A percentile compares a stretch with the other conserved stretches of the same genome.
Conservation (phyloP, 2,888 invertebrate species). For the Campopleginae sp. region DNA sequence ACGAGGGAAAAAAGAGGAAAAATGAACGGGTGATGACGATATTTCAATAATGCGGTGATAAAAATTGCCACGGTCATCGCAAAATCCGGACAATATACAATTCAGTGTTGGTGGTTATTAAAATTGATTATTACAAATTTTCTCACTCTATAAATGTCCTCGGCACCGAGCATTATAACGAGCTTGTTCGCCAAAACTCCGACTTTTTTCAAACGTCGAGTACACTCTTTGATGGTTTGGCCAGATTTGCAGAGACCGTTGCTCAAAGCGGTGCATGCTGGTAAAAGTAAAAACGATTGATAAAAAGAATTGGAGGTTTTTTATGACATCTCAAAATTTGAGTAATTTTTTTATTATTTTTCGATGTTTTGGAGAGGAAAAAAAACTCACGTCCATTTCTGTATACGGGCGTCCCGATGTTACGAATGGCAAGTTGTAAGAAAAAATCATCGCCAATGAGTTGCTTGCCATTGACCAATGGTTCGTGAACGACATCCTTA, state of each 20-base stretch:
- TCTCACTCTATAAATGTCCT: constrained; percentile 76
- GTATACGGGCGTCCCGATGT: constrained; percentile 71
- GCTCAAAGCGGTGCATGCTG: constrained; percentile 73
- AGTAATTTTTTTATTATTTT: no score
- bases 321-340: no score
- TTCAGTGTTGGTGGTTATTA: no score
- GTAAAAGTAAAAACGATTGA: constrained; percentile 30
- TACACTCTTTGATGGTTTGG: constrained; percentile 74
- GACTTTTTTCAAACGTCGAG: constrained; percentile 66
- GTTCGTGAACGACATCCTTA: constrained; percentile 68
- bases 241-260: constrained; percentile 78
- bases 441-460: constrained; percentile 80
- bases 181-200: constrained; percentile 73
- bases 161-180: constrained; percentile 76
- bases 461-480: constrained; percentile 73
- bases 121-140: background rate
- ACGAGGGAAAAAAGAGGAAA: background rate
- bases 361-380: background rate
- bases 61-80: no score
- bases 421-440: constrained; percentile 76
- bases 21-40: no score
- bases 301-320: background rate
- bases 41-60: no score
- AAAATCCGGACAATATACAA: no score
- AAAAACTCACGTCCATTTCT: constrained; percentile 71